Conservation (phyloP, 2,113 vertebrate genomes). For the Ctenodactylus gundi region DNA sequence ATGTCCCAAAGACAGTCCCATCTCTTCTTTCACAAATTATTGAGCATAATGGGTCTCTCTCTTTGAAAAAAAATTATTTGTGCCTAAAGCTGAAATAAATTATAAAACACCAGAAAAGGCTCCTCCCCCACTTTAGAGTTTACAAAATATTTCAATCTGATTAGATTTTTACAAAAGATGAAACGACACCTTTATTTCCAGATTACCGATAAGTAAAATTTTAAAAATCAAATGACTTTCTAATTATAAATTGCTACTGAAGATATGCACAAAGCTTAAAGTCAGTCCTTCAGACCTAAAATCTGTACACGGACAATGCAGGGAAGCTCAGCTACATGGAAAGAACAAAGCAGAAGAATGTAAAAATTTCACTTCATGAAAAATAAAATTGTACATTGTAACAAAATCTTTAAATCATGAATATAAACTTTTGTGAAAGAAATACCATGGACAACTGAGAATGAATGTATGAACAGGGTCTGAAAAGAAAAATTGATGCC, state of each 20-base stretch:
- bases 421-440: constrained; percentile 34
- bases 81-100: neutral
- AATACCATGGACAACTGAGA: constrained; percentile 24
- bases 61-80: neutral
- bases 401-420: constrained; percentile 33
- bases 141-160: neutral
- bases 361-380: too few species aligned
- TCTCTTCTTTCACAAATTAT: neutral
- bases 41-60: neutral
- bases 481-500: neutral
- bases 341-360: neutral
- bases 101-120: neutral
- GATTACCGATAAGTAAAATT: neutral
- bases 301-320: neutral
- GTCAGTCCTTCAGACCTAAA: neutral
- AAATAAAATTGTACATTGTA: neutral
- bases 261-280: neutral
- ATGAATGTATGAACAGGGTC: neutral
- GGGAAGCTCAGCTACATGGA: neutral
- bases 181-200: neutral
- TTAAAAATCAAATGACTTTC: neutral
- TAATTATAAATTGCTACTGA: neutral
- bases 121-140: neutral
- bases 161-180: neutral
- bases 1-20: neutral